Base-by-base conservation (phyloP, 37 sponge, comb jelly and placozoan genomes). In the Theonella swinhoei region DNA sequence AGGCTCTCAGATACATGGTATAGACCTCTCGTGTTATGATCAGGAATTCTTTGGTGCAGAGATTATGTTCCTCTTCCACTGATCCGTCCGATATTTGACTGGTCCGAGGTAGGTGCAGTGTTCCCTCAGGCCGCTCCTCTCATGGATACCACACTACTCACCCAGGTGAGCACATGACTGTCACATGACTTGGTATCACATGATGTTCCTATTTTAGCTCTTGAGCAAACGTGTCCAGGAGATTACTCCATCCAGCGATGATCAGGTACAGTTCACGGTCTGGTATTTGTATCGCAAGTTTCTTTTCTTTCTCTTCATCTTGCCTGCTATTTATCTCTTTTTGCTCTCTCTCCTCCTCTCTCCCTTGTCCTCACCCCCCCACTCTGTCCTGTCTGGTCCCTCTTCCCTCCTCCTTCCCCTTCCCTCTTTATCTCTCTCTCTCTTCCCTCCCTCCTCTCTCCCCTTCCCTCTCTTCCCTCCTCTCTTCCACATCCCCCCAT, bases 61-160 rank as follows among this genome's bases (percentile, higher is more conserved):
- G 54, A 47, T 65, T 74, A 74, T 68, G 70, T 70, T 81, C 54
- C 62, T 0, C 79, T 78, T 17, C 81, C 68, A 7, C 26, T 88
- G 2, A 63, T 83, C 17, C 80, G 93, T 29, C 89, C 93, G 3
- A 93, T 93, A 75, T 93, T 93, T 78, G 93, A 93, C 66, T 93
- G 93, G 93, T 79, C 93, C 2, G 87, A 86, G 39, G 87, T 88
- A 22, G 68, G 54, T 0, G 83, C 82, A 23, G 22, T 62, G 23
- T 89, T 88, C 71, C 82, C 75, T 0, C 80, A 60, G n/a, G 87
- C 86, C 8, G 40, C 82, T 1, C 78, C 82, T 2, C 54, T 37
- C 28, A 42, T 74, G 47, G 88, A 92, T 54, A 62, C 62, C n/a
- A 65, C 78, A 0, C 72, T 80, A 4, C 83, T 90, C 1, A 42